Evolutionary conservation across 2,888 invertebrate species (phyloP).

Genomic region (Dynastes hyllus): DNA sequence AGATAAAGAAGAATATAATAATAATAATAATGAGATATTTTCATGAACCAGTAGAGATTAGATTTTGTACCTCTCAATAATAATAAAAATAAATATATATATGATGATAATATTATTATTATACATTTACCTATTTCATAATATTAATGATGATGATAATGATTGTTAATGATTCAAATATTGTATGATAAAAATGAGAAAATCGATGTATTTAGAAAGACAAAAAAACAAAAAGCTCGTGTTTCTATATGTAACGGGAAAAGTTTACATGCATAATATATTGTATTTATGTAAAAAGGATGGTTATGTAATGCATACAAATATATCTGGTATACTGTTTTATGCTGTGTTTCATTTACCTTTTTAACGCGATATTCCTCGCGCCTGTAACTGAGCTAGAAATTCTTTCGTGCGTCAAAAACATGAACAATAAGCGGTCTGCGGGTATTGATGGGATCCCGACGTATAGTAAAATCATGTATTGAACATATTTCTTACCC

Average conservation of each 20-base stretch:
- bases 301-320: constrained; percentile 49
- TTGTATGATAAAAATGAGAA: constrained; percentile 21
- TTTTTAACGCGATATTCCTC: not conserved
- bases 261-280: constrained; percentile 26
- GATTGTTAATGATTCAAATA: constrained; percentile 48
- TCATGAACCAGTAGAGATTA: constrained; percentile 68
- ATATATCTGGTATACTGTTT: constrained; percentile 50
- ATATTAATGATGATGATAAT: constrained; percentile 31
- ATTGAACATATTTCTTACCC: too few relatives aligned
- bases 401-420: too few relatives aligned
- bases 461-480: too few relatives aligned
- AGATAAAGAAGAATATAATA: constrained; percentile 53
- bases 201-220: constrained; percentile 47
- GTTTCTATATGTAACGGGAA: constrained; percentile 18
- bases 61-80: constrained; percentile 67
- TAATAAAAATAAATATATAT: constrained; percentile 14
- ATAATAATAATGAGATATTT: constrained; percentile 63
- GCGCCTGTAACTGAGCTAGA: too few relatives aligned
- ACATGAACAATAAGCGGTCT: too few relatives aligned
- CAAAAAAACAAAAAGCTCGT: not conserved
- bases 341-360: constrained; percentile 28
- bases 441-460: too few relatives aligned
- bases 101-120: constrained; percentile 5
- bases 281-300: constrained; percentile 23
- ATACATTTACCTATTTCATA: constrained; percentile 46